phyloP scores from a whole-genome alignment of 1,140 invertebrate species.

The Bombus confusus region DNA sequence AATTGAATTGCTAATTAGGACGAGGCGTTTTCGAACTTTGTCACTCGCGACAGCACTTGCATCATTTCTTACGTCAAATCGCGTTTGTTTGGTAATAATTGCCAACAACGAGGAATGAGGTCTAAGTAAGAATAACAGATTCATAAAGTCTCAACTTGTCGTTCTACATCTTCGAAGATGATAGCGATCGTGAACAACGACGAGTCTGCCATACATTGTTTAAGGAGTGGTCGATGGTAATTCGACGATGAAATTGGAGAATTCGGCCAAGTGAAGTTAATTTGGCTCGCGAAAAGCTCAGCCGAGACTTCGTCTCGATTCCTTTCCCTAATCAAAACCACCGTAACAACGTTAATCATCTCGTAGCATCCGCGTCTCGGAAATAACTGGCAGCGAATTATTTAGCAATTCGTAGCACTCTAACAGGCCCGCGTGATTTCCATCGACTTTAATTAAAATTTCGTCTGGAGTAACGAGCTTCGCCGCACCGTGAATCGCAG shows the following conservation, averaged over 20 bases:
- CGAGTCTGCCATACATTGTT: too few species aligned
- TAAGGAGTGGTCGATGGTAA: too few species aligned
- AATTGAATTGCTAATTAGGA: slow-evolving; percentile 41
- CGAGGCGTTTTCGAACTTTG: slow-evolving; percentile 29
- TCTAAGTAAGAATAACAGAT: background rate
- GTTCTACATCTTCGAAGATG: too few species aligned
- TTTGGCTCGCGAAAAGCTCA: too few species aligned
- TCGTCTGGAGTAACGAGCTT: background rate
- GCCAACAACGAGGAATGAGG: background rate
- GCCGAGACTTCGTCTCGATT: too few species aligned
- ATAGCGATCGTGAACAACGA: too few species aligned
- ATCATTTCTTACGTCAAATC: slow-evolving; percentile 14
- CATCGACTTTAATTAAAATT: slow-evolving; percentile 10
- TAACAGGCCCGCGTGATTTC: background rate
- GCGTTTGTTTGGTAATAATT: slow-evolving; percentile 13
- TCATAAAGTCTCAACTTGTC: too few species aligned
- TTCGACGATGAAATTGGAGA: too few species aligned
- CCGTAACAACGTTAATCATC: background rate
- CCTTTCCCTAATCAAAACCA: too few species aligned
- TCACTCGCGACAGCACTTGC: slow-evolving; percentile 3
- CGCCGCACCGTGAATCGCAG: background rate
- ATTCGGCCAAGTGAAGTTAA: too few species aligned
- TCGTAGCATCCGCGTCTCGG: background rate
- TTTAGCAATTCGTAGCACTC: background rate
- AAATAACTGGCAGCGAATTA: background rate